Evolutionary conservation across 2,888 invertebrate species (phyloP).

Genomic region (Julus scanicus): DNA sequence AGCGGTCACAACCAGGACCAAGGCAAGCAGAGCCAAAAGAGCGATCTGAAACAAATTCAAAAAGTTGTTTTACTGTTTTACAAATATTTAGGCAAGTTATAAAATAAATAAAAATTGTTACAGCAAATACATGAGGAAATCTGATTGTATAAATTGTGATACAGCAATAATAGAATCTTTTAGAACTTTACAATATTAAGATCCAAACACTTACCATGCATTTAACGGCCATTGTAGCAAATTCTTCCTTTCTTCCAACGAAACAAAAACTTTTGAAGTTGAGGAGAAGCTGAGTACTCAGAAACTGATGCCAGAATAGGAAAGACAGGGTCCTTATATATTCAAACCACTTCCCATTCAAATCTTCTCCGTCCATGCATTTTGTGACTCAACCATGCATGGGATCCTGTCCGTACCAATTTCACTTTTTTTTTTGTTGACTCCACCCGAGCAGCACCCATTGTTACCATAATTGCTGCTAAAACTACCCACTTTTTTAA

Average conservation of each 20-base stretch:
- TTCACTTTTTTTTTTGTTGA: conserved; percentile 29
- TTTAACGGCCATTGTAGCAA: conserved; percentile 47
- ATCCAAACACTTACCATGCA: conserved; percentile 7
- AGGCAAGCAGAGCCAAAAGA: conserved; percentile 49
- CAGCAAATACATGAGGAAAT: too few relatives aligned
- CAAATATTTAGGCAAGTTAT: too few relatives aligned
- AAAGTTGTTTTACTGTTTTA: too few relatives aligned
- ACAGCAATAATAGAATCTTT: neutral
- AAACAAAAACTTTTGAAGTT: neutral
- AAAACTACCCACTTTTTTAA: neutral
- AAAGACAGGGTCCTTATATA: neutral
- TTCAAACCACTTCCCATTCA: neutral
- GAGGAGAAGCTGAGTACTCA: neutral
- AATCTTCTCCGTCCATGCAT: neutral
- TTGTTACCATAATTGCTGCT: neutral
- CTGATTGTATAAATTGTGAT: neutral
- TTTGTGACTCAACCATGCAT: neutral
- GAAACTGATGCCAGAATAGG: conserved; percentile 6
- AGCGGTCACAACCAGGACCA: conserved; percentile 40
- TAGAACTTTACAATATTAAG: neutral
- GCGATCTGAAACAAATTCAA: neutral
- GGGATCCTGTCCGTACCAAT: neutral
- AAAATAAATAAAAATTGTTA: too few relatives aligned
- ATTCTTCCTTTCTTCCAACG: neutral
- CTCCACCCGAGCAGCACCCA: conserved; percentile 1